These are phyloP conservation scores for Holotrichia oblita DNA, from an alignment of 1,140 invertebrate species.

Conservation along the genomic window DNA sequence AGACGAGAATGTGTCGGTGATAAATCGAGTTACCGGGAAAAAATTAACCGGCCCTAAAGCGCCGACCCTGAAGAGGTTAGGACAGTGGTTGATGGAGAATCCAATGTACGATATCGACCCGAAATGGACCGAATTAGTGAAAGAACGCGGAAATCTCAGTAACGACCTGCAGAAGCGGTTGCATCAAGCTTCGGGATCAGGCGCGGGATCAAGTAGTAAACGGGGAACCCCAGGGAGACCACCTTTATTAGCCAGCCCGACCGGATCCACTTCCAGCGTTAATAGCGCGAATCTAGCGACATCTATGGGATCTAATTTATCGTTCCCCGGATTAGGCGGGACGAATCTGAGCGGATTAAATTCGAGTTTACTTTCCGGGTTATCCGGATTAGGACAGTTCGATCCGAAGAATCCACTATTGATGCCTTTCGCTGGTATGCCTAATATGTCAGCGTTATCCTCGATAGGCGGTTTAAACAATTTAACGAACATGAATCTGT, in stretches of 20 bases:
- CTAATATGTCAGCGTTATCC: constrained; percentile 76
- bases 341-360: constrained; percentile 73
- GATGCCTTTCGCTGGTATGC: constrained; percentile 84
- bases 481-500: constrained; percentile 80
- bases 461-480: constrained; percentile 76
- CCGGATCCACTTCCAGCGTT: constrained; percentile 64
- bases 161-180: constrained; percentile 79
- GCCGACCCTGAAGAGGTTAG: constrained; percentile 91
- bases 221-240: constrained; percentile 69
- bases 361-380: constrained; percentile 78
- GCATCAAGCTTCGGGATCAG: constrained; percentile 54
- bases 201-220: constrained; percentile 62
- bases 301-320: constrained; percentile 70
- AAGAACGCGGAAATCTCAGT: constrained; percentile 84
- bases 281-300: constrained; percentile 68
- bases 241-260: constrained; percentile 71
- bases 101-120: constrained; percentile 97
- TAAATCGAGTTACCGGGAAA: constrained; percentile 93
- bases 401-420: constrained; percentile 80
- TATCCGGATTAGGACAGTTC: constrained; percentile 77
- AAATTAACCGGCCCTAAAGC: constrained; percentile 94
- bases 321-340: constrained; percentile 66
- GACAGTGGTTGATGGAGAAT: constrained; percentile 94
- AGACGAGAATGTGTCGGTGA: constrained; percentile 94
- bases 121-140: constrained; percentile 95